Percentiles rank a stretch among this genome's conserved stretches.
Conservation (phyloP, 30 jellyfish, hydroid and myxozoan species). For the Aurelia sp. region DNA sequence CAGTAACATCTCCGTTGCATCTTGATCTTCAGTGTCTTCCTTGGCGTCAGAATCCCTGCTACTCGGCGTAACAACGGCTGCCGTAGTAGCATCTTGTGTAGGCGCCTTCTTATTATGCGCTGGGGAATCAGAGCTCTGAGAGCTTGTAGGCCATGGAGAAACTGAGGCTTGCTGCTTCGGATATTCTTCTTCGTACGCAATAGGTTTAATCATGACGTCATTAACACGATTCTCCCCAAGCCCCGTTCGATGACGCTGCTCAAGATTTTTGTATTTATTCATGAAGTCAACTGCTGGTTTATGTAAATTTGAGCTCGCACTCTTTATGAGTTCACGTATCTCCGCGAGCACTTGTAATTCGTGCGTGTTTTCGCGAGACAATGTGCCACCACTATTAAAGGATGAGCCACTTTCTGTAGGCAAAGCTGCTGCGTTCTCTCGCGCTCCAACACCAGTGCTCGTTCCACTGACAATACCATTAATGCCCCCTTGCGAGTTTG, state of each 20-base stretch:
- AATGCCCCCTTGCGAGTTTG: neutral
- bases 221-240: constrained; percentile 70
- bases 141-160: constrained; percentile 24
- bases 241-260: constrained; percentile 67
- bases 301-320: constrained; percentile 59
- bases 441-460: constrained; percentile 15
- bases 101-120: neutral
- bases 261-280: constrained; percentile 11
- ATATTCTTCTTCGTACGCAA: constrained; percentile 59
- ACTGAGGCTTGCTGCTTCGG: constrained; percentile 25
- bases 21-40: too few relatives aligned
- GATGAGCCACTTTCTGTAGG: neutral
- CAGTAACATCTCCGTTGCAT: too few relatives aligned
- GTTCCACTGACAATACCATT: neutral
- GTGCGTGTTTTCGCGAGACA: constrained; percentile 56
- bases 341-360: constrained; percentile 61
- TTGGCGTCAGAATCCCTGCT: too few relatives aligned
- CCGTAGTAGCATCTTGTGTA: too few relatives aligned
- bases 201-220: constrained; percentile 47
- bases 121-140: neutral
- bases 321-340: constrained; percentile 65
- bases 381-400: neutral
- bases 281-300: constrained; percentile 23
- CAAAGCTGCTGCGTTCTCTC: neutral
- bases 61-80: too few relatives aligned